Base-by-base conservation (phyloP, 2,888 invertebrate species). In the Pammene fasciana region DNA sequence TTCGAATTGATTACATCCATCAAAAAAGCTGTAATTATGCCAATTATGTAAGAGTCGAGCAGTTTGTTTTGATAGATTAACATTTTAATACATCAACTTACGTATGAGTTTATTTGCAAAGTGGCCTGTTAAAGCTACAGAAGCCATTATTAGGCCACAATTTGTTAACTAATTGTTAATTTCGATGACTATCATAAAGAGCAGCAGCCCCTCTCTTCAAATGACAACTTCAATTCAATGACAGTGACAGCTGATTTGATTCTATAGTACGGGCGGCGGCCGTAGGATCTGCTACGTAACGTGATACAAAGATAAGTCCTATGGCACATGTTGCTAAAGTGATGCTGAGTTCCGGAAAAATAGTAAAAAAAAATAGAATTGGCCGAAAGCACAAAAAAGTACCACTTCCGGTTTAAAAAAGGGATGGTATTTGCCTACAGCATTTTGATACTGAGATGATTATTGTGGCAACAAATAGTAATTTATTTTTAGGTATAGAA, bases 1-100 rank as follows among this genome's bases (percentile, higher is more conserved):
- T 36, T 34, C 18, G 11, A 18, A 57, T 14, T 38, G n/a, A 45
- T 46, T 36, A 64, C 45, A 65, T 52, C 57, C 52, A 65, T 68
- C 64, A 68, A 50, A 45, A 26, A 57, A 68, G 45, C 26, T 46
- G 26, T n/a, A 73, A 88, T 90, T 90, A 91, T 90, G 87, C 90
- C 16, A 73, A 88, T 90, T 90, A 91, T 90, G 87, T 91, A 91
- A 91, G 88, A 87, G 74, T 75, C 70, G 67, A 73, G 73, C 75
- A 74, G 7, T 45, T 48, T 68, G 46, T 14, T 13, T 41, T 52
- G 11, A 56, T 54, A 70, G 45, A 26, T 46, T 16, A 38, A 14
- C 8, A 34, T 38, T 41, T 0, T 66, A n/a, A 13, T 13, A 11
- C 56, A 55, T 65, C 52, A 71, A 86, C 92, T 88, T 83, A 92